Evolutionary conservation across 2,113 vertebrate genomes (phyloP).

Genomic region (Sinocyclocheilus anophthalmus): DNA sequence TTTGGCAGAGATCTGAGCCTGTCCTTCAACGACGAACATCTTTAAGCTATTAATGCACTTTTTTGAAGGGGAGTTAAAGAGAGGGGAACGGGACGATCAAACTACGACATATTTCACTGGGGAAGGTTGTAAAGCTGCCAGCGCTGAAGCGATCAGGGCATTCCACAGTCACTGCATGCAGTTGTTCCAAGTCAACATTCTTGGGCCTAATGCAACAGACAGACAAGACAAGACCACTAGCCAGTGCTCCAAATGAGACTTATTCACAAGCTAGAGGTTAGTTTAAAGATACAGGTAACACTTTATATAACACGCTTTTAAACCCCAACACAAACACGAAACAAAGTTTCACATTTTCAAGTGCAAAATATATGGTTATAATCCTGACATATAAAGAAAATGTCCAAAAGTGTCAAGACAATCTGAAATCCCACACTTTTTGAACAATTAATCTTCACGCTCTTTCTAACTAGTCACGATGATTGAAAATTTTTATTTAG

Average conservation of each 20-base stretch:
- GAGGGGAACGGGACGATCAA: slow-evolving; percentile 40
- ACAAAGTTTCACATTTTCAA: not conserved
- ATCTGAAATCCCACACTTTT: not conserved
- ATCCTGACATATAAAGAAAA: not conserved
- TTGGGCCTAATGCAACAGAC: slow-evolving; percentile 44
- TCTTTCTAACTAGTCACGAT: not conserved
- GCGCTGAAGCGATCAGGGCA: slow-evolving; percentile 41
- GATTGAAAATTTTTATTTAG: not conserved
- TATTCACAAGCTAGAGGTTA: not conserved
- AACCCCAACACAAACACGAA: not conserved
- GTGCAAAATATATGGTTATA: not conserved
- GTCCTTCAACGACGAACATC: slow-evolving; percentile 10
- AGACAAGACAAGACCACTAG: slow-evolving; percentile 26
- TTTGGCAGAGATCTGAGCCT: slow-evolving; percentile 7
- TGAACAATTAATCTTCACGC: not conserved
- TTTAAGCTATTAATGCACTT: slow-evolving; percentile 28
- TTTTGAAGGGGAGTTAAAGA: slow-evolving; percentile 13
- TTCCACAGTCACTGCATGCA: slow-evolving; percentile 48
- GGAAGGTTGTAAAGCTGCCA: slow-evolving; percentile 54
- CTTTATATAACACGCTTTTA: not conserved
- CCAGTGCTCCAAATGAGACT: not conserved
- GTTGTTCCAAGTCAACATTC: slow-evolving; percentile 53
- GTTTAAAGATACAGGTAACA: not conserved
- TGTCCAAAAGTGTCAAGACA: not conserved
- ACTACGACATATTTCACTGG: slow-evolving; percentile 50